These are phyloP conservation scores for Drosophila monieri DNA, from an alignment of 2,888 invertebrate species.

Conservation along the genomic window DNA sequence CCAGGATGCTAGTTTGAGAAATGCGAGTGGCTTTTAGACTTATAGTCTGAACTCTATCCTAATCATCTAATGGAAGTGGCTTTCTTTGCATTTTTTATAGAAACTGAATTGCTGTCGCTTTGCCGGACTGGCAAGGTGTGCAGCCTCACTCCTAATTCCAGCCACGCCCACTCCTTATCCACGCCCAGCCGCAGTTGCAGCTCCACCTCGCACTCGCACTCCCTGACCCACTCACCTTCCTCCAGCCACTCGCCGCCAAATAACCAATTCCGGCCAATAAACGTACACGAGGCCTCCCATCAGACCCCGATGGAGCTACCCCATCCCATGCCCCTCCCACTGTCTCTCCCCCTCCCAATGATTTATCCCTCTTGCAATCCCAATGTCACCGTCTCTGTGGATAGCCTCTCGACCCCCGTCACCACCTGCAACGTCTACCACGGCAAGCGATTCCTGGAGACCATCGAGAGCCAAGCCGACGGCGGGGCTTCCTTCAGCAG, in stretches of 20 bases:
- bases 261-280: conserved; percentile 65
- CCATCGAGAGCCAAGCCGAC: conserved; percentile 65
- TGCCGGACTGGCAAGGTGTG: conserved; percentile 30
- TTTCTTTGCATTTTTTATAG: conserved; percentile 22
- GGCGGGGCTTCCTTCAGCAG: conserved; percentile 76
- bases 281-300: background rate
- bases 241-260: conserved; percentile 39
- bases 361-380: conserved; percentile 22
- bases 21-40: background rate
- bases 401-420: conserved; percentile 50
- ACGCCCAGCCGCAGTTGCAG: conserved; percentile 15
- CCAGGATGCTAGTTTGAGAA: conserved; percentile 10
- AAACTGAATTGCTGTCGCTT: conserved; percentile 65
- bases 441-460: conserved; percentile 80
- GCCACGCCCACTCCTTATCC: conserved; percentile 19
- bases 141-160: conserved; percentile 1
- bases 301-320: background rate
- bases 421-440: conserved; percentile 71
- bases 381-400: conserved; percentile 49
- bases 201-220: conserved; percentile 14
- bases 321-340: background rate
- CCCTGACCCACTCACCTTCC: background rate
- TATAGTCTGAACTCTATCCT: background rate
- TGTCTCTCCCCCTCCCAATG: background rate
- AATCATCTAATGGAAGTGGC: background rate